Evolutionary conservation across 2,888 invertebrate species (phyloP), one percentile per base, ranked within the genome.

Genomic region (Matsumyia berberina): DNA sequence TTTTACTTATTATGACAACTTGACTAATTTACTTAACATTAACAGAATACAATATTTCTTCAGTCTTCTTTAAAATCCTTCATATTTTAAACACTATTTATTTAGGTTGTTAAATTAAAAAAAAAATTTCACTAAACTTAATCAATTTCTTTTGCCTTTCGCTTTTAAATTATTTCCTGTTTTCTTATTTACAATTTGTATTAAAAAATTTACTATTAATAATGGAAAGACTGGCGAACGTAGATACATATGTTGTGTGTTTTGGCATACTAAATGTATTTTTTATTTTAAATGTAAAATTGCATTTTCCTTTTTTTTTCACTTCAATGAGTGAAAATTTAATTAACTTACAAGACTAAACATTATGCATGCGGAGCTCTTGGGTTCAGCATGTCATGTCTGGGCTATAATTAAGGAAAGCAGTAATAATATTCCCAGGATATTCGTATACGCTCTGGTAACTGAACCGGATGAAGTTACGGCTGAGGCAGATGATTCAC

Each of bases 401-500:
- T 88, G 90, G 46, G 88, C 88, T 15, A 87, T 88, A 62, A 89
- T 87, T 85, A 87, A 88, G 55, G 89, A 88, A 69, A 90, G 88
- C 77, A 90, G 88, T 72, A 89, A 87, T 11, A 90, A 81, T 87
- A 90, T 86, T 19, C 88, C 89, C 86, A 90, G 81, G 60, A 89
- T 88, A 86, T 89, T 87, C 31, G 89, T 88, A 80, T 90, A 90
- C 17, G 90, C 89, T 80, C 88, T 89, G 51, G 89, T 89, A 72
- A 88, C 88, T 51, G 91, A 90, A 66, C 57, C 58, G 83, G 91
- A 89, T 87, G 91, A 91, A 85, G 91, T 91, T 15, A 92, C 91
- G 72, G 91, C 92, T 57, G 91, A 91, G 66, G 91, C 91, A 66
- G 91, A 91, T 55, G 91, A 91, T 89, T 91, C 91, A 77, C 91